Percentiles rank a stretch among this genome's conserved stretches.
phyloP scores from a whole-genome alignment of 2,888 invertebrate genomes.

The Troides aeacus region DNA sequence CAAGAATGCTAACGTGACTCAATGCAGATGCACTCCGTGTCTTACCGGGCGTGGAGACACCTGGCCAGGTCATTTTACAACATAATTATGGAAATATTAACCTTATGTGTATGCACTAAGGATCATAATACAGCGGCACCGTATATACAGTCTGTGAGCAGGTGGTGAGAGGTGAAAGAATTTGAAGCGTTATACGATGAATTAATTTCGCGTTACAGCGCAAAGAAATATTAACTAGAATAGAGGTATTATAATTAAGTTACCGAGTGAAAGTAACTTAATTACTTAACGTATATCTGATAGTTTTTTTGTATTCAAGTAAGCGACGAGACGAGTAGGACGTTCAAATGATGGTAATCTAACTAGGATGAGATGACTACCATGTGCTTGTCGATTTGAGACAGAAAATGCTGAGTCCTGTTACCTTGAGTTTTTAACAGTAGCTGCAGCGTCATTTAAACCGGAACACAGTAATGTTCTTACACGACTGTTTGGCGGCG shows the following conservation, averaged over 20 bases:
- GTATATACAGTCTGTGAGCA: neutral
- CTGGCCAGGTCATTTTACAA: constrained; percentile 43
- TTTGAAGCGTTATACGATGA: neutral
- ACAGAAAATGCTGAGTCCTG: too few species aligned
- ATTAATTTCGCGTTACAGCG: neutral
- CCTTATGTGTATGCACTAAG: constrained; percentile 11
- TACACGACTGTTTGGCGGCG: too few species aligned
- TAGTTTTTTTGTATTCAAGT: too few species aligned
- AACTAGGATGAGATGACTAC: too few species aligned
- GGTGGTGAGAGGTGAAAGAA: constrained; percentile 16
- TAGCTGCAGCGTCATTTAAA: too few species aligned
- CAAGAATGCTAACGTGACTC: constrained; percentile 45
- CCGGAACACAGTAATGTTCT: too few species aligned
- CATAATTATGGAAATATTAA: constrained; percentile 4
- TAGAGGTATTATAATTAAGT: neutral
- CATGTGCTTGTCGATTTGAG: too few species aligned
- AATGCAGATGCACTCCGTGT: constrained; percentile 56
- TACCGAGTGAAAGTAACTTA: neutral
- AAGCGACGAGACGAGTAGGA: too few species aligned
- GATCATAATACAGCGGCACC: constrained; percentile 20
- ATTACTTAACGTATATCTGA: neutral
- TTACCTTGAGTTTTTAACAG: too few species aligned
- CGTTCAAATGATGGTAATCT: too few species aligned
- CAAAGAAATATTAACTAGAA: neutral
- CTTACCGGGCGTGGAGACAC: constrained; percentile 66